phyloP scores from a whole-genome alignment of 2,888 invertebrate species.

The Archips crataeganus region DNA sequence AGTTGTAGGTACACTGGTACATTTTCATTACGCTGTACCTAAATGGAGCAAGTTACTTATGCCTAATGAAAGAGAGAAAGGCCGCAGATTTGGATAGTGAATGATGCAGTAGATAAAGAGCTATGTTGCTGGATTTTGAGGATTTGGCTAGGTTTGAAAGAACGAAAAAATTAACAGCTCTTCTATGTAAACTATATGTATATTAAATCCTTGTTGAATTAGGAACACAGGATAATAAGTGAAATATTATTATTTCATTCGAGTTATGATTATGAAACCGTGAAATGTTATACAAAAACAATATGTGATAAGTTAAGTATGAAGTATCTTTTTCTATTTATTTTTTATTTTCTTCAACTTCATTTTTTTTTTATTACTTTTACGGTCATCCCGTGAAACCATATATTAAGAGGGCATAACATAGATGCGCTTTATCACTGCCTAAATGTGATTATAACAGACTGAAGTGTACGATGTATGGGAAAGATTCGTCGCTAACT shows the following conservation, averaged over 20 bases:
- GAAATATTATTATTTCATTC: not conserved
- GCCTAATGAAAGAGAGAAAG: slow-evolving; percentile 39
- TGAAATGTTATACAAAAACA: too few relatives aligned
- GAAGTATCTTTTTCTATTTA: too few relatives aligned
- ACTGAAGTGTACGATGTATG: too few relatives aligned
- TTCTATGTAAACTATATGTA: not conserved
- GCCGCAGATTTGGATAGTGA: slow-evolving; percentile 19
- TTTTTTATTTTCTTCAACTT: too few relatives aligned
- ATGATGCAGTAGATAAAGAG: slow-evolving; percentile 21
- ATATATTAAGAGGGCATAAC: too few relatives aligned
- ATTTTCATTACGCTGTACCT: slow-evolving; percentile 37
- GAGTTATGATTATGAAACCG: not conserved
- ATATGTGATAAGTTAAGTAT: too few relatives aligned
- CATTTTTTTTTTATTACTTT: too few relatives aligned
- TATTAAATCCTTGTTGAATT: not conserved
- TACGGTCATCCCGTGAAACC: too few relatives aligned
- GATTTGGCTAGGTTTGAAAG: not conserved
- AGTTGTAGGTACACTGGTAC: slow-evolving; percentile 29
- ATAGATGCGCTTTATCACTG: too few relatives aligned
- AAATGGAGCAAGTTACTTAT: slow-evolving; percentile 38
- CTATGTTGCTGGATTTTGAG: slow-evolving; percentile 15
- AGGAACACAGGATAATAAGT: not conserved
- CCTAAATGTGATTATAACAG: too few relatives aligned
- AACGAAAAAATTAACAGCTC: not conserved
- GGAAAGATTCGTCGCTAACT: too few relatives aligned